Evolutionary conservation across 2,113 vertebrate genomes (phyloP).

Genomic region (Gobio gobio): DNA sequence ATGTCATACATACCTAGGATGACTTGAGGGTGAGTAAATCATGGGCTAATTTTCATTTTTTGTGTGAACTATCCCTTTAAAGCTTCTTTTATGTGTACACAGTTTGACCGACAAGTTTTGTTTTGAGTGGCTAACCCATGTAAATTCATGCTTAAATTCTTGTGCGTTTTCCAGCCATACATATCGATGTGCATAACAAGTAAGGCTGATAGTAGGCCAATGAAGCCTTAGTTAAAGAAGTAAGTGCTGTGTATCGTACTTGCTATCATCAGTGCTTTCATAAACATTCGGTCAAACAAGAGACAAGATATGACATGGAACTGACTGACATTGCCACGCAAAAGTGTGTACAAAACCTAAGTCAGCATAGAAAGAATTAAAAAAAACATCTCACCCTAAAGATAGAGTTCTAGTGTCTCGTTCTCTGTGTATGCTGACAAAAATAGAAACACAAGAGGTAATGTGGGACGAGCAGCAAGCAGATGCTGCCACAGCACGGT

Average conservation of each 20-base stretch:
- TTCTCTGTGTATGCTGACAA: slow-evolving; percentile 31
- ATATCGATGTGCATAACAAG: slow-evolving; percentile 32
- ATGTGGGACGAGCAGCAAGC: slow-evolving; percentile 44
- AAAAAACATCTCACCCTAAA: background rate
- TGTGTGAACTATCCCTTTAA: background rate
- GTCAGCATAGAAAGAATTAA: background rate
- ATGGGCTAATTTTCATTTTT: too few species aligned
- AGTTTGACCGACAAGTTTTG: slow-evolving; percentile 8
- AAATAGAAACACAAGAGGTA: slow-evolving; percentile 38
- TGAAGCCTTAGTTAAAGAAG: slow-evolving; percentile 9
- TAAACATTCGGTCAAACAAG: background rate
- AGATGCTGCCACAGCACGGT: slow-evolving; percentile 14
- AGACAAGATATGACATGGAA: background rate
- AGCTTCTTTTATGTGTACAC: slow-evolving; percentile 9
- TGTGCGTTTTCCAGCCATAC: slow-evolving; percentile 41
- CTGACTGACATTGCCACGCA: background rate
- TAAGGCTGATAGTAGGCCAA: slow-evolving; percentile 13
- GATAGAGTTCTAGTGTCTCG: background rate
- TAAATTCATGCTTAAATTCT: slow-evolving; percentile 41
- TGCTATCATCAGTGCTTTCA: background rate
- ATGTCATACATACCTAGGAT: too few species aligned
- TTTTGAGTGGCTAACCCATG: slow-evolving; percentile 4
- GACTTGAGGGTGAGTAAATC: too few species aligned
- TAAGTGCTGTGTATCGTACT: slow-evolving; percentile 29
- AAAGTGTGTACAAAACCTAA: slow-evolving; percentile 6